Evolutionary conservation across 2,113 vertebrate genomes (phyloP).

Genomic region (Mystacornis crossleyi): DNA sequence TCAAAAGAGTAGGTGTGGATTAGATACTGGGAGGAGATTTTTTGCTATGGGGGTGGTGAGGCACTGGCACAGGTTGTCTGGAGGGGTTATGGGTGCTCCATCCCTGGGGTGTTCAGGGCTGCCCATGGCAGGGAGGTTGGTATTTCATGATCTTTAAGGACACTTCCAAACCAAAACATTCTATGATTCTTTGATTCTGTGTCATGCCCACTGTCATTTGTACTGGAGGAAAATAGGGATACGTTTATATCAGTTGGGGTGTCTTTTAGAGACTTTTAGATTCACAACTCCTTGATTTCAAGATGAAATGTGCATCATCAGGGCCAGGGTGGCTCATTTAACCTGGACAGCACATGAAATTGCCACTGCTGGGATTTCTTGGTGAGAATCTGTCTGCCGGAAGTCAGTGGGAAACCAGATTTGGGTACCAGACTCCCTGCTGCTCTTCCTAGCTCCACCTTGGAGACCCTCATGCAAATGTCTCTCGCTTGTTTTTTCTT

Average conservation of each 20-base stretch:
- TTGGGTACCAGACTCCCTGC: not conserved
- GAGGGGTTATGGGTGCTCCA: not conserved
- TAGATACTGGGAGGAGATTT: not conserved
- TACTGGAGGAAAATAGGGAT: not conserved
- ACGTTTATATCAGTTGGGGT: not conserved
- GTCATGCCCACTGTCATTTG: not conserved
- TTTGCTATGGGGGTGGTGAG: not conserved
- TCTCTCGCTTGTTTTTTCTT: not conserved
- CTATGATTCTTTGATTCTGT: not conserved
- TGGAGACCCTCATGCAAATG: not conserved
- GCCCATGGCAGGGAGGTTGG: not conserved
- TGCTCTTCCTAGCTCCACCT: not conserved
- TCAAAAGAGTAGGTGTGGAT: not conserved
- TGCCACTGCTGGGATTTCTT: not conserved
- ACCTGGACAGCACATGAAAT: not conserved
- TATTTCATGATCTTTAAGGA: not conserved
- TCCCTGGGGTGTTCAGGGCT: not conserved
- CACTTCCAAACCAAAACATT: not conserved
- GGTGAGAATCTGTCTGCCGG: rapidly evolving
- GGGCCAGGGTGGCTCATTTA: not conserved
- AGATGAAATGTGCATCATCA: not conserved
- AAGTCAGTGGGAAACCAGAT: not conserved
- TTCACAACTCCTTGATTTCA: not conserved
- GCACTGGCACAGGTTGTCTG: not conserved
- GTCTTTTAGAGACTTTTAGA: not conserved